phyloP scores from a whole-genome alignment of 2,888 invertebrate genomes.

The Cylindroiulus punctatus region DNA sequence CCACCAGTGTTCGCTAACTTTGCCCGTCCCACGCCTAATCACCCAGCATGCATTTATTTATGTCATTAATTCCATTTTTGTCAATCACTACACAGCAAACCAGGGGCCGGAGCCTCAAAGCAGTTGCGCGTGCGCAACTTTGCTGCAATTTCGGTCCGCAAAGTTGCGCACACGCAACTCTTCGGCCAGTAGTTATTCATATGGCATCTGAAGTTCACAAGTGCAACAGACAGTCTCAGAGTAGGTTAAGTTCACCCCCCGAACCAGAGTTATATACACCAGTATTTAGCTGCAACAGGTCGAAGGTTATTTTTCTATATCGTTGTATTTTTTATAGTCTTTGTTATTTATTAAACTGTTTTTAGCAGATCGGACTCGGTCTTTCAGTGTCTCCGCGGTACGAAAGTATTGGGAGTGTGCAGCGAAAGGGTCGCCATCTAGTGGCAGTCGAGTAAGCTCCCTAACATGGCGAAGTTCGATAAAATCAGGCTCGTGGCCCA shows the following conservation, averaged over 20 bases:
- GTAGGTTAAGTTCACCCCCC: neutral
- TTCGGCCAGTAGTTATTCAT: neutral
- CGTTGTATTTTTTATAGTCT: constrained; percentile 4
- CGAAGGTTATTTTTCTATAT: constrained; percentile 20
- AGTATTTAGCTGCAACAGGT: neutral
- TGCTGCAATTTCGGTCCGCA: neutral
- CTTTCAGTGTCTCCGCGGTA: no score
- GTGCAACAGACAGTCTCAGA: neutral
- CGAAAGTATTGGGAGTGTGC: no score
- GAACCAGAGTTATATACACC: constrained; percentile 1
- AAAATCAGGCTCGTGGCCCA: no score
- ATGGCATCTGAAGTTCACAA: constrained; percentile 1
- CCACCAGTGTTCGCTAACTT: neutral
- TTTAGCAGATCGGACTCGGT: neutral
- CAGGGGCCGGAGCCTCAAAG: neutral
- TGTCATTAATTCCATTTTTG: neutral
- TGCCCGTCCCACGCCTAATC: neutral
- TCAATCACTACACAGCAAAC: neutral
- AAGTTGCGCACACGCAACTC: neutral
- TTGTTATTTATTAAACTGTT: constrained; percentile 31
- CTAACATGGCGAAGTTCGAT: no score
- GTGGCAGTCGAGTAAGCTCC: no score
- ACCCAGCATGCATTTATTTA: constrained; percentile 25
- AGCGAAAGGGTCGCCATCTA: no score
- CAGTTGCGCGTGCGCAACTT: neutral